Base-by-base conservation (phyloP, 2,797 vertebrate species). In the Pangasius krempfi region DNA sequence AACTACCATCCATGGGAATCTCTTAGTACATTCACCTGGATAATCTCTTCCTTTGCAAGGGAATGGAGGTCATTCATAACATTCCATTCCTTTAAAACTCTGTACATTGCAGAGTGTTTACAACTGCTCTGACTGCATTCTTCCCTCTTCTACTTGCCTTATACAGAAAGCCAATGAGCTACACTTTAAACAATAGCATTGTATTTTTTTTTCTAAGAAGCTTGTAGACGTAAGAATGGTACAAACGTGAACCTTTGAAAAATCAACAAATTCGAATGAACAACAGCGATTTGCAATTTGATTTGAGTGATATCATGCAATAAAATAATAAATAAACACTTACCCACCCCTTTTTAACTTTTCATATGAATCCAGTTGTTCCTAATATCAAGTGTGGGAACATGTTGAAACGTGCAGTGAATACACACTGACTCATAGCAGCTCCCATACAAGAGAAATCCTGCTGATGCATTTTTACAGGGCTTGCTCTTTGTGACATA, bases 61-160 rank as follows among this genome's bases (percentile, higher is more conserved):
- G 82, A 90, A 92, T 86, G 81, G 72, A 64, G 86, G 50, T 60
- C 79, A 91, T 92, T 88, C 27, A 12, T 86, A 88, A 87, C 76
- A 91, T 92, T 91, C 85, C 81, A 25, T 66, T 75, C 54, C 80
- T 44, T 87, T 82, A 18, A 62, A 64, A 82, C 22, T 47, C 37
- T 25, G 30, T 13, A 50, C 30, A 86, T 22, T 60, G 40, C 27
- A 37, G 14, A 76, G 68, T 47, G 62, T 68, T 30, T 62, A 62
- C 37, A 85, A 89, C 89, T 56, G 66, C 90, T 91, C 68, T 58
- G 78, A 91, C 91, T 62, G 75, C 82, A n/a, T 92, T 92, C 92
- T 87, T 91, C 68, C 85, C 84, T 56, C 37, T 86, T 27, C 30
- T 50, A 9, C 25, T 66, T 30, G 27, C 13, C 12, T 40, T 44